phyloP scores from a whole-genome alignment of 2,888 invertebrate species.

The Yponomeuta malinellus region DNA sequence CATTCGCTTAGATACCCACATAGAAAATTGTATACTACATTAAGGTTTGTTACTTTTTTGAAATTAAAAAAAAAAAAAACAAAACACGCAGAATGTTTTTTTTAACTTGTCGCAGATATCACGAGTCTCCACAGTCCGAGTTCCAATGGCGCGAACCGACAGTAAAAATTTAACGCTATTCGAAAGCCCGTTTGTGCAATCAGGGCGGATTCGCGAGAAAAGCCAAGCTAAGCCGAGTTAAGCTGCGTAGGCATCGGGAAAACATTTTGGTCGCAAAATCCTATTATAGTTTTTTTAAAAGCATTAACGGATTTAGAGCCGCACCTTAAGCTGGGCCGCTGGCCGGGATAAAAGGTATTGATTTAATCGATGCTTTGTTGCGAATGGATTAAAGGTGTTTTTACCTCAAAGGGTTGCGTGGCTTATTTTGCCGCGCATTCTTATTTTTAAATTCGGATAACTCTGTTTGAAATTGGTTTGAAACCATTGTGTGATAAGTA shows the following conservation, averaged over 20 bases:
- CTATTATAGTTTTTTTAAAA: conserved; percentile 40
- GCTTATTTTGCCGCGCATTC: not conserved
- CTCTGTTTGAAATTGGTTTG: no score
- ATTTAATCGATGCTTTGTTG: not conserved
- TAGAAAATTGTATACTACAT: no score
- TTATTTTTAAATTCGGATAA: not conserved
- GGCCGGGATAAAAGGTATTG: not conserved
- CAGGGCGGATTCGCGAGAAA: conserved; percentile 57
- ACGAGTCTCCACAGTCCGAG: not conserved
- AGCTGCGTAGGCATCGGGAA: conserved; percentile 39
- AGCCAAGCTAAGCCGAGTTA: conserved; percentile 50
- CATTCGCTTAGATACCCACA: no score
- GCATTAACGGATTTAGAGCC: conserved; percentile 10
- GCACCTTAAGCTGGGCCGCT: not conserved
- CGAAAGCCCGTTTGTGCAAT: conserved; percentile 63
- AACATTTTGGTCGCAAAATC: conserved; percentile 41
- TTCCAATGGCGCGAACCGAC: conserved; percentile 24
- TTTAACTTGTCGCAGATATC: not conserved
- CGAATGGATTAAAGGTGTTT: not conserved
- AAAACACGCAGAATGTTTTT: not conserved
- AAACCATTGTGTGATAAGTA: no score
- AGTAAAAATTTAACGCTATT: conserved; percentile 54
- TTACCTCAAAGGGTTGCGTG: not conserved
- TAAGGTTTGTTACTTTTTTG: no score
- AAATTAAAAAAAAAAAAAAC: no score